Base-by-base conservation (phyloP, 2,888 invertebrate species). In the Mythimna loreyi region DNA sequence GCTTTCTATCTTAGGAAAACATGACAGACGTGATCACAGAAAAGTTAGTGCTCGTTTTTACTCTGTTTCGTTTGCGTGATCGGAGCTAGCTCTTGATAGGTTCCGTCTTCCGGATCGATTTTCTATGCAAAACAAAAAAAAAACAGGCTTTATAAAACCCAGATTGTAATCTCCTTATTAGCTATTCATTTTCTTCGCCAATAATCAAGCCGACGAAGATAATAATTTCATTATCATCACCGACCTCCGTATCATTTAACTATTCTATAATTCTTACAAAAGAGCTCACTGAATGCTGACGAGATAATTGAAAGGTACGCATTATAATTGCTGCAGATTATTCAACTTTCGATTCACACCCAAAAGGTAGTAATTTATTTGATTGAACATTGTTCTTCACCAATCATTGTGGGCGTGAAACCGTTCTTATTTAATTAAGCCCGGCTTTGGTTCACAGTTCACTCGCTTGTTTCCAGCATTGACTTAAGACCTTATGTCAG, bases 311-410 rank as follows among this genome's bases (percentile, higher is more conserved):
- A 70, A 71, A 72, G 74, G 64, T 82, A 75, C 40, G 19, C 59
- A 60, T 71, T 81, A 53, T 82, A 81, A 84, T 82, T 81, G 77
- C 76, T 80, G 80, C 76, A 78, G 65, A 81, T 84, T 81, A 82
- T 85, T 87, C 88, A 86, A 84, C 89, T 90, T 89, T 89, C 87
- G 70, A 81, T 88, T 89, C 85, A 73, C 87, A 83, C 83, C 75
- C 65, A 70, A 78, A 82, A 75, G 59, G 66, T 62, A 78, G 67
- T 79, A 84, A 86, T 88, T 87, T 83, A 84, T 72, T 82, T 72
- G 78, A 75, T 79, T 78, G 80, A 82, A 82, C 82, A 72, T 76
- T 79, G 75, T 75, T 81, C 70, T 75, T 56, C 33, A 25, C 72
- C 81, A 60, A 79, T 81, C 36, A 71, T 68, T 57, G 75, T 74